Conservation (phyloP, 2,888 invertebrate genomes). For the Drosophila subquinaria region DNA sequence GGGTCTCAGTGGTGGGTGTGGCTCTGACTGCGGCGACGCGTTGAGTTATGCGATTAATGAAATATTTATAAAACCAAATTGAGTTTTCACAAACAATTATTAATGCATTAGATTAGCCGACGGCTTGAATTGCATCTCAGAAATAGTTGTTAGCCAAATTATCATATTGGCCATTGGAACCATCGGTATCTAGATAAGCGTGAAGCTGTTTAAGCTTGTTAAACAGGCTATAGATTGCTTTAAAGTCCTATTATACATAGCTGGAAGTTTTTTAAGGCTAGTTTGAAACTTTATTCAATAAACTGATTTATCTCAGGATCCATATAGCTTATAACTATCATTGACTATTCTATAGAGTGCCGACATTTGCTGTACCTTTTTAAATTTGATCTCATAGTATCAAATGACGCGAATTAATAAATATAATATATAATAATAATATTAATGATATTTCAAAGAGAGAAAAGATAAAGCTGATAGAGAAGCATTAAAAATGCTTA, state of each 20-base stretch:
- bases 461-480: neutral
- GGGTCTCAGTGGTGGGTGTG: slow-evolving; percentile 41
- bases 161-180: slow-evolving; percentile 24
- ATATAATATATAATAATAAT: neutral
- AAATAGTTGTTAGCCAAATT: slow-evolving; percentile 35
- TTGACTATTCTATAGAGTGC: too few species aligned
- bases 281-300: neutral
- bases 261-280: neutral
- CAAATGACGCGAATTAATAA: too few species aligned
- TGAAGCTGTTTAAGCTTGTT: slow-evolving; percentile 38
- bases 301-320: neutral
- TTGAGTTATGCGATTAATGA: slow-evolving; percentile 67
- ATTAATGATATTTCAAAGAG: neutral
- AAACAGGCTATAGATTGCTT: neutral
- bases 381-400: too few species aligned
- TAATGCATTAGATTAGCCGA: slow-evolving; percentile 58
- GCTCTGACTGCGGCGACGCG: slow-evolving; percentile 41
- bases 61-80: slow-evolving; percentile 76
- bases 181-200: slow-evolving; percentile 12
- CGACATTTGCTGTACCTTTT: too few species aligned
- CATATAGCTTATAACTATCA: too few species aligned
- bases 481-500: too few species aligned
- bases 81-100: slow-evolving; percentile 74
- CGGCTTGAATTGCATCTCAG: slow-evolving; percentile 55
- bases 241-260: neutral